Percentiles rank a stretch among this genome's conserved stretches.
Conservation (phyloP, 2,888 invertebrate genomes). For the Platerodrilus igneus region DNA sequence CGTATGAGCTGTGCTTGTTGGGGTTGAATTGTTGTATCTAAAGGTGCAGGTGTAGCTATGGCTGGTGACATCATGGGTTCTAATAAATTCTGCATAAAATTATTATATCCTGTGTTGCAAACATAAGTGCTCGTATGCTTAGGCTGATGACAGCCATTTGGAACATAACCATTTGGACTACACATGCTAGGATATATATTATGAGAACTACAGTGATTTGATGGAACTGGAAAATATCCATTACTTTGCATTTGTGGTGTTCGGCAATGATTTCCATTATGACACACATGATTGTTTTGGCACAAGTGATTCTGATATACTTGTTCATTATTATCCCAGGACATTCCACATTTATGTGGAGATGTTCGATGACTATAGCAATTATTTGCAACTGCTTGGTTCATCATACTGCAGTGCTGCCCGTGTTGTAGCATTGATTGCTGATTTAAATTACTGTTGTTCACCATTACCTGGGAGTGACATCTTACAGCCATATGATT, state of each 20-base stretch:
- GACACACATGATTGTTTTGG: constrained; percentile 33
- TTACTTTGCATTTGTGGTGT: constrained; percentile 29
- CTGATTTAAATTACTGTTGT: constrained; percentile 10
- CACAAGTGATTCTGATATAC: constrained; percentile 28
- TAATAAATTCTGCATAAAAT: constrained; percentile 28
- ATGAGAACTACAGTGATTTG: constrained; percentile 32
- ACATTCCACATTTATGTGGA: constrained; percentile 34
- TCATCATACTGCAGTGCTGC: constrained; percentile 24
- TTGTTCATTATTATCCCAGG: constrained; percentile 33
- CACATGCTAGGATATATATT: constrained; percentile 37
- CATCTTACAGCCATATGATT: constrained; percentile 38
- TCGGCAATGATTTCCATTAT: constrained; percentile 31
- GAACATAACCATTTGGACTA: constrained; percentile 30
- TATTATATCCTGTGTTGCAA: constrained; percentile 29
- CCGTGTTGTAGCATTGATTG: constrained; percentile 31
- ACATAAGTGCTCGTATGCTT: constrained; percentile 30
- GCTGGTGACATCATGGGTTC: constrained; percentile 43
- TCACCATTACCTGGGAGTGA: constrained; percentile 36
- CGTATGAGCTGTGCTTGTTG: constrained; percentile 44
- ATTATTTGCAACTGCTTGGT: constrained; percentile 17
- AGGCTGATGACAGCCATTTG: constrained; percentile 27
- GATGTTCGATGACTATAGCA: constrained; percentile 36
- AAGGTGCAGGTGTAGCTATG: constrained; percentile 42
- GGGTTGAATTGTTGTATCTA: constrained; percentile 36
- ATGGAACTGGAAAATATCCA: constrained; percentile 5